Percentiles rank a stretch among this genome's conserved stretches.
These are phyloP conservation scores for Pteromalus puparum DNA, from an alignment of 1,140 invertebrate genomes.

Conservation along the genomic window DNA sequence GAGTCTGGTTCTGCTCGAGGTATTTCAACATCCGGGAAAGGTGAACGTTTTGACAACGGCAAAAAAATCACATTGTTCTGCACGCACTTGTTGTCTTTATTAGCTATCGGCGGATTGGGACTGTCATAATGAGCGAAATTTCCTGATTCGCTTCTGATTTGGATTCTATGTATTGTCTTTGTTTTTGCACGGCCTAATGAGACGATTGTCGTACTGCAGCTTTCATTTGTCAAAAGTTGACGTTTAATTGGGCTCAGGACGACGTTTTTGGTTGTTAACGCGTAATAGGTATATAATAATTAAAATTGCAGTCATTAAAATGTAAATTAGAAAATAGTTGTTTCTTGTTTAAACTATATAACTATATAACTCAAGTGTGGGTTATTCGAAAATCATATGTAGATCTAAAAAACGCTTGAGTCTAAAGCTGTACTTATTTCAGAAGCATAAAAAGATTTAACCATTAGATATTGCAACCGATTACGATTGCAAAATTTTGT, in stretches of 20 bases:
- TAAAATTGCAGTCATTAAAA: background rate
- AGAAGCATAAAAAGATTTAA: too few relatives aligned
- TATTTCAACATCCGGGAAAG: slow-evolving; percentile 46
- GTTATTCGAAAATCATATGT: too few relatives aligned
- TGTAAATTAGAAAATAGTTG: too few relatives aligned
- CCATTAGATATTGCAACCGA: too few relatives aligned
- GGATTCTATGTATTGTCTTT: background rate
- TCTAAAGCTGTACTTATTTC: too few relatives aligned
- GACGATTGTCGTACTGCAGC: background rate
- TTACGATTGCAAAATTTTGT: background rate
- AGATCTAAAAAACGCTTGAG: too few relatives aligned
- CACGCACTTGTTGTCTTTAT: slow-evolving; percentile 40
- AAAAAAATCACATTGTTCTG: slow-evolving; percentile 25
- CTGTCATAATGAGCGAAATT: slow-evolving; percentile 27
- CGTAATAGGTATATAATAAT: background rate
- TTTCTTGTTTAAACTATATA: too few relatives aligned
- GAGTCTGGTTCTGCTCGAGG: background rate
- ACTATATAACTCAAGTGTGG: too few relatives aligned
- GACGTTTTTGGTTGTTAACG: background rate
- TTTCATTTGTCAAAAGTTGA: background rate
- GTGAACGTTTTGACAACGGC: slow-evolving; percentile 47
- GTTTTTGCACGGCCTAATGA: background rate
- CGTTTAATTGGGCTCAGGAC: background rate
- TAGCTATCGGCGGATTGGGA: slow-evolving; percentile 49
- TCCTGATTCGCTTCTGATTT: background rate